Evolutionary conservation across 2,888 invertebrate genomes (phyloP).

Genomic region (Baccha elongata): DNA sequence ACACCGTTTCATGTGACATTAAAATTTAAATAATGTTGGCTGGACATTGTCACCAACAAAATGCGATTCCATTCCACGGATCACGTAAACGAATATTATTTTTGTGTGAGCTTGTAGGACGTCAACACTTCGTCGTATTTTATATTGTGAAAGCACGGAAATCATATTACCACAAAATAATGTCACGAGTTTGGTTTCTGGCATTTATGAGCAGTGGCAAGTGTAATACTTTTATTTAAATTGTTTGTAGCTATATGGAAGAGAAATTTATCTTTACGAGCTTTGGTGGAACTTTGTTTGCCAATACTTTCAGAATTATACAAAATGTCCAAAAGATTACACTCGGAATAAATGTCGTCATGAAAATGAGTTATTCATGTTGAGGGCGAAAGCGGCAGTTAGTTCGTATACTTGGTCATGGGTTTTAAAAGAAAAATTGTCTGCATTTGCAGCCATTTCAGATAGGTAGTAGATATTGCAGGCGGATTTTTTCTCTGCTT

Average conservation of each 20-base stretch:
- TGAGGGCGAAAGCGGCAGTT: no score
- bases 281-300: background rate
- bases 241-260: background rate
- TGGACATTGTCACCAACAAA: conserved; percentile 15
- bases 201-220: background rate
- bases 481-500: no score
- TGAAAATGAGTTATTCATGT: conserved; percentile 20
- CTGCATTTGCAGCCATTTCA: no score
- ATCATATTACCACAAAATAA: conserved; percentile 36
- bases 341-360: background rate
- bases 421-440: no score
- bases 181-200: conserved; percentile 24
- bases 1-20: conserved; percentile 33
- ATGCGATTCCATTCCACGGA: background rate
- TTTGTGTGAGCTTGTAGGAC: conserved; percentile 12
- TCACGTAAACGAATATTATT: conserved; percentile 14
- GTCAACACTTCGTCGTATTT: conserved; percentile 26
- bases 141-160: no score
- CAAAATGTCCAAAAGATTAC: conserved; percentile 17
- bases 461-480: no score
- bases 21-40: conserved; percentile 12
- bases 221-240: background rate
- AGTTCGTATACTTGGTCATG: no score
- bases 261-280: background rate
- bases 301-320: background rate